Conservation (phyloP, 2,113 vertebrate genomes). For the Gopherus evgoodei region DNA sequence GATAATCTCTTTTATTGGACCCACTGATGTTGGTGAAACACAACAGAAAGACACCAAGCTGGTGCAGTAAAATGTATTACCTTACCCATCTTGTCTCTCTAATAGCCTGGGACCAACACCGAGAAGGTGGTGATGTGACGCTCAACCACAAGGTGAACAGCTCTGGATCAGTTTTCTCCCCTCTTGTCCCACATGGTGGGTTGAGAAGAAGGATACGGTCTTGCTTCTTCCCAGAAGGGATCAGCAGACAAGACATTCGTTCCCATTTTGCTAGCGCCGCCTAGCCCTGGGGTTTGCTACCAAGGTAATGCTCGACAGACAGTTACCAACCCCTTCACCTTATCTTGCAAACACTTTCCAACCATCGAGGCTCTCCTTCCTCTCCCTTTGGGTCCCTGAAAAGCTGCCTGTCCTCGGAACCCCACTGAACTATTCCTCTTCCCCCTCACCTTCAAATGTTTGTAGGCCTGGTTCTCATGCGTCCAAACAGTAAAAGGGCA, state of each 20-base stretch:
- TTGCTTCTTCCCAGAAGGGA: neutral
- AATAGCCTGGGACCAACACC: neutral
- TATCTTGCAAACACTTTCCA: neutral
- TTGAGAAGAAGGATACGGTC: neutral
- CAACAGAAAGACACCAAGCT: neutral
- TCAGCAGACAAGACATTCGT: neutral
- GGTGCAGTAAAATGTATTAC: neutral
- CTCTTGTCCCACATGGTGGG: neutral
- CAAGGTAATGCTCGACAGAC: neutral
- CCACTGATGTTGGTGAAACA: neutral
- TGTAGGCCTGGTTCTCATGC: constrained; percentile 34
- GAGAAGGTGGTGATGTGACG: too few relatives aligned
- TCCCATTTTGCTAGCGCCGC: neutral
- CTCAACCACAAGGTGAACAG: neutral
- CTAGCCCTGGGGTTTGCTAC: neutral
- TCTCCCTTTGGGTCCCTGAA: neutral
- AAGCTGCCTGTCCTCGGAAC: neutral
- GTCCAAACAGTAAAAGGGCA: constrained; percentile 41
- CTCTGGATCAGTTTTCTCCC: neutral
- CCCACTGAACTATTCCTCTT: constrained; percentile 49
- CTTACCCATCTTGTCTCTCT: neutral
- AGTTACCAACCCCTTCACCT: constrained; percentile 11
- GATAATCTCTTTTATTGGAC: neutral
- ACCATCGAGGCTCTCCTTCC: neutral
- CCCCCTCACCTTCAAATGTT: constrained; percentile 52